phyloP scores from a whole-genome alignment of 1,140 invertebrate species.

The Pseudomyrmex dendroicus region DNA sequence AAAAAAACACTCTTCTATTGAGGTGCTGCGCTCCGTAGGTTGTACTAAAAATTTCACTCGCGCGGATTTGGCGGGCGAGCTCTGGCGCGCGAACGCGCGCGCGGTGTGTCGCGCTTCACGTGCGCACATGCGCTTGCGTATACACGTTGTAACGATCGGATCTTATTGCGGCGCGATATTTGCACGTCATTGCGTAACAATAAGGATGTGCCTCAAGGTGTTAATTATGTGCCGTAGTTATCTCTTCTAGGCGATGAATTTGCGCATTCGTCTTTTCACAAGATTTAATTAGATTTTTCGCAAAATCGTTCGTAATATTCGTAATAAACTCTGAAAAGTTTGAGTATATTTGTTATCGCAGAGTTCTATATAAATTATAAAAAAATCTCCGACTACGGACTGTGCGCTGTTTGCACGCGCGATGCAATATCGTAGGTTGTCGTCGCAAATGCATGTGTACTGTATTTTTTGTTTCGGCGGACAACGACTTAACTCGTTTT shows the following conservation, averaged over 20 bases:
- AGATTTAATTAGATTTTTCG: conserved; percentile 9
- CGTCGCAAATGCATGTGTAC: neutral
- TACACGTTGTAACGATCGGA: neutral
- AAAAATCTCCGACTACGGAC: neutral
- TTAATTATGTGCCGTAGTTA: conserved; percentile 30
- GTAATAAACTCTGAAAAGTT: too few relatives aligned
- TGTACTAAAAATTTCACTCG: conserved; percentile 41
- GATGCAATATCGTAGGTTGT: neutral
- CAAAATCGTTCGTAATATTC: too few relatives aligned
- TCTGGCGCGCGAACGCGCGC: neutral
- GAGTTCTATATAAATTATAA: neutral
- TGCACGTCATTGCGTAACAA: conserved; percentile 35
- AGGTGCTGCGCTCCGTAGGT: neutral
- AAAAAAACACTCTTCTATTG: conserved; percentile 46
- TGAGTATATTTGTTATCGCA: too few relatives aligned
- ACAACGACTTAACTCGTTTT: conserved; percentile 48
- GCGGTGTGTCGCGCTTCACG: neutral
- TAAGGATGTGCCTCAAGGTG: conserved; percentile 13
- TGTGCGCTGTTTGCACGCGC: neutral
- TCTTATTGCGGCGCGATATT: conserved; percentile 20
- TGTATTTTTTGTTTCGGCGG: neutral
- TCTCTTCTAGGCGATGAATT: conserved; percentile 7
- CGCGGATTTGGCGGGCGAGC: neutral
- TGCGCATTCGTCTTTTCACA: neutral
- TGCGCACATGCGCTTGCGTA: neutral